Conservation (phyloP, 2,113 vertebrate genomes). For the Thalassoma bifasciatum region DNA sequence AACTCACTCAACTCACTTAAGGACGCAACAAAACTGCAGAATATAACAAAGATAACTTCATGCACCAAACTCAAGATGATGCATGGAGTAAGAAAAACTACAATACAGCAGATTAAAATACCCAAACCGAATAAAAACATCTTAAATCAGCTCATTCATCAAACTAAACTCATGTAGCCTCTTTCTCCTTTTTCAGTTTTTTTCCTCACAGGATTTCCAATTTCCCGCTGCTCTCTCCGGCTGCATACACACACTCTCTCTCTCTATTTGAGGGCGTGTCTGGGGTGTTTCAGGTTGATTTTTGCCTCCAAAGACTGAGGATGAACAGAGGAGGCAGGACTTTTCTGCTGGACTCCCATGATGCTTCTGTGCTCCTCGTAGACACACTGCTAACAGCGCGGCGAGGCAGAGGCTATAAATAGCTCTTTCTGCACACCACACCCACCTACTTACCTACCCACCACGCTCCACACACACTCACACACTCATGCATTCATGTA, state of each 20-base stretch:
- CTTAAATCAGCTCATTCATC: too few species aligned
- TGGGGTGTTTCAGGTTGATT: background rate
- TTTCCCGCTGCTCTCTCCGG: conserved; percentile 20
- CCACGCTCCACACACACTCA: conserved; percentile 9
- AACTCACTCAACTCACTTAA: too few species aligned
- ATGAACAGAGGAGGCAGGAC: conserved; percentile 22
- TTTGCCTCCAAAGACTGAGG: background rate
- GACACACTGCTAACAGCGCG: conserved; percentile 56
- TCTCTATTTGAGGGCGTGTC: conserved; percentile 8
- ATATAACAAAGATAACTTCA: too few species aligned
- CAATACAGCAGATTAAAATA: too few species aligned
- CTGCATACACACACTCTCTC: background rate
- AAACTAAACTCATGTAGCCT: too few species aligned
- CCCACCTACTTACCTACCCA: too few species aligned
- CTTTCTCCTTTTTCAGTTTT: too few species aligned
- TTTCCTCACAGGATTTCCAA: too few species aligned
- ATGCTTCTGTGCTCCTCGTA: conserved; percentile 56
- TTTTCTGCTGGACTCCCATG: conserved; percentile 50
- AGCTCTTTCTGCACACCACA: conserved; percentile 35
- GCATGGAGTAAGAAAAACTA: too few species aligned
- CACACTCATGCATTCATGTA: conserved; percentile 47
- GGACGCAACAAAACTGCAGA: too few species aligned
- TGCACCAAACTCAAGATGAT: too few species aligned
- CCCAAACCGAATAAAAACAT: too few species aligned
- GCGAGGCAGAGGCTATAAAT: conserved; percentile 65